A percentile compares a stretch with the other conserved stretches of the same genome.
Evolutionary conservation across 2,888 invertebrate species (phyloP).

Genomic region (Thelaira solivaga): DNA sequence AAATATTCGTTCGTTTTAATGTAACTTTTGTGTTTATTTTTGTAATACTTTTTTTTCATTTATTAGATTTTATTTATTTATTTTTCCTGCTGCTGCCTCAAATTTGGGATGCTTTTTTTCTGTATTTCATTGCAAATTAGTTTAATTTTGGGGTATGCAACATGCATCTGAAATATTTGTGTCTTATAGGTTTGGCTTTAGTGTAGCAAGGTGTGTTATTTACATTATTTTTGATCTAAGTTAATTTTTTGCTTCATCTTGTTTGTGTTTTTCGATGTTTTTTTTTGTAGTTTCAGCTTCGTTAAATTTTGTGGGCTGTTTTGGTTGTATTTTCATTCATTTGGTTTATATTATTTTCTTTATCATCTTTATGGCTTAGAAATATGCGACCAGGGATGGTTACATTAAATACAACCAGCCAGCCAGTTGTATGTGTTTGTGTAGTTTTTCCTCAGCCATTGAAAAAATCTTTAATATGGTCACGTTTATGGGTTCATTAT

Average conservation of each 20-base stretch:
- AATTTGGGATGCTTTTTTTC: slow-evolving; percentile 36
- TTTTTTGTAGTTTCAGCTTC: slow-evolving; percentile 21
- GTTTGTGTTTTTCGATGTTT: too few relatives aligned
- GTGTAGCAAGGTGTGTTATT: slow-evolving; percentile 62
- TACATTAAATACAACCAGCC: slow-evolving; percentile 38
- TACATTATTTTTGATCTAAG: slow-evolving; percentile 61
- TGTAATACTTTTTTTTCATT: slow-evolving; percentile 28
- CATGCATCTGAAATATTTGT: slow-evolving; percentile 52
- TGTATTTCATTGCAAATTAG: slow-evolving; percentile 46
- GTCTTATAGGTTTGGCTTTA: slow-evolving; percentile 52
- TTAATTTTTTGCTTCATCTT: too few relatives aligned
- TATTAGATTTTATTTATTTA: slow-evolving; percentile 18
- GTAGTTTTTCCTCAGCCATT: neutral
- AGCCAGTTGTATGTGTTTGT: too few relatives aligned
- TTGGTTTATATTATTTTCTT: slow-evolving; percentile 34
- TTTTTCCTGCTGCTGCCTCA: slow-evolving; percentile 15
- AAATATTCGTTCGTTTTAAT: neutral
- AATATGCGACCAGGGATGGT: slow-evolving; percentile 54
- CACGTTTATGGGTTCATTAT: slow-evolving; percentile 54
- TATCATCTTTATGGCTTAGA: slow-evolving; percentile 44
- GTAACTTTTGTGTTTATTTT: slow-evolving; percentile 30
- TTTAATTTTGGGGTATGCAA: slow-evolving; percentile 56
- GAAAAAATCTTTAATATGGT: slow-evolving; percentile 42
- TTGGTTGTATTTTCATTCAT: neutral
- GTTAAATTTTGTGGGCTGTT: slow-evolving; percentile 35